A percentile compares a stretch with the other conserved stretches of the same genome.
phyloP scores from a whole-genome alignment of 2,888 invertebrate genomes.

The Macrosiphum euphorbiae region DNA sequence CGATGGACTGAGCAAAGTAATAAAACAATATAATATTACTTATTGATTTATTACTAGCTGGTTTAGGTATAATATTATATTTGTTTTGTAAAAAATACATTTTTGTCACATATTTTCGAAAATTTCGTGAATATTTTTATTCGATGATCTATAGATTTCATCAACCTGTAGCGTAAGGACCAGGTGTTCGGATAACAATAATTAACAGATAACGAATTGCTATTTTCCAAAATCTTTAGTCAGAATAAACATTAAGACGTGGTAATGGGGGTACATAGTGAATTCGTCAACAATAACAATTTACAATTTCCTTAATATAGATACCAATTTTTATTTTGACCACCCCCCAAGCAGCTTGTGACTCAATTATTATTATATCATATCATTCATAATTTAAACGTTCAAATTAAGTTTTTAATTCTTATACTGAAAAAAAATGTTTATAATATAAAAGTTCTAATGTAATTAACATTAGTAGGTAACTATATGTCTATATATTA shows the following conservation, averaged over 20 bases:
- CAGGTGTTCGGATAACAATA: background rate
- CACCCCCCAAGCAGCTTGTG: background rate
- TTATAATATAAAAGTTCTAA: background rate
- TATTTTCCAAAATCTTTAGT: background rate
- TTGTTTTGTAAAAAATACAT: background rate
- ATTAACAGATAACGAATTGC: background rate
- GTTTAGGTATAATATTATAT: background rate
- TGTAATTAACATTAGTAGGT: background rate
- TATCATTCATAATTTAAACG: no score
- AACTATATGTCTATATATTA: background rate
- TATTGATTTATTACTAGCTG: background rate
- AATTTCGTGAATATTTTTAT: background rate
- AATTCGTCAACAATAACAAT: background rate
- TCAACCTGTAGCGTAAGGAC: background rate
- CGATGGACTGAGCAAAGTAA: background rate
- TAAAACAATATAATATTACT: slow-evolving; percentile 11
- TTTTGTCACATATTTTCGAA: background rate
- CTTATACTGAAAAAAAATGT: no score
- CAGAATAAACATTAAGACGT: background rate
- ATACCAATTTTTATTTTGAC: background rate
- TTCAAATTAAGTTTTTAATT: no score
- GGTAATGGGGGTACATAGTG: background rate
- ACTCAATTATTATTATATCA: no score
- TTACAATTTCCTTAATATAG: background rate
- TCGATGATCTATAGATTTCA: background rate